Percentiles rank a stretch among this genome's conserved stretches.
These are phyloP conservation scores for Ibidorhyncha struthersii DNA, from an alignment of 2,113 vertebrate species.

Conservation along the genomic window DNA sequence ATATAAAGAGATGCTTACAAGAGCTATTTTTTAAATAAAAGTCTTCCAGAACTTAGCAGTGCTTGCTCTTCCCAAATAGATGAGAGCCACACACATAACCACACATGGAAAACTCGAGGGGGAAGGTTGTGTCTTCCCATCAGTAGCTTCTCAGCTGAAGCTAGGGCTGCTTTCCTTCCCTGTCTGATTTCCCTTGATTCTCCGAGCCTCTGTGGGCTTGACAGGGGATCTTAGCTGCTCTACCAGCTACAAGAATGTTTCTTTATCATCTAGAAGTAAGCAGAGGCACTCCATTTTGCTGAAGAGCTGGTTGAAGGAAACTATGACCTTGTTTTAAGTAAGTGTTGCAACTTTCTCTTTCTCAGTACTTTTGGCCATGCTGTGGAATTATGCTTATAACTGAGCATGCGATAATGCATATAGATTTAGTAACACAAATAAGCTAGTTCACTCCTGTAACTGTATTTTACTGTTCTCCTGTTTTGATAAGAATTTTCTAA, in stretches of 20 bases:
- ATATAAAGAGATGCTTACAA: not conserved
- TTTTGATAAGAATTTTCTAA: not conserved
- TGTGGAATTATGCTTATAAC: not conserved
- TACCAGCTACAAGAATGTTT: not conserved
- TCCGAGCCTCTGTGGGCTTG: not conserved
- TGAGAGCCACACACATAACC: not conserved
- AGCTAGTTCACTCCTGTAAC: not conserved
- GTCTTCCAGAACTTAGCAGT: not conserved
- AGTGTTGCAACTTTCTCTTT: not conserved
- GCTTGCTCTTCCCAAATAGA: not conserved
- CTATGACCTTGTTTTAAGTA: not conserved
- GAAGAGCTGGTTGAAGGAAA: not conserved
- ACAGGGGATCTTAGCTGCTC: not conserved
- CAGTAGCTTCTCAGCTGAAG: not conserved
- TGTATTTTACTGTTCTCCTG: not conserved
- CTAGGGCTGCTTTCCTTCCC: not conserved
- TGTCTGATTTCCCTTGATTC: not conserved
- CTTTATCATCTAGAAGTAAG: not conserved
- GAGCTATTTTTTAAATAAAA: not conserved
- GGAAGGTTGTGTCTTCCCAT: not conserved
- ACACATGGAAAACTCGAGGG: not conserved
- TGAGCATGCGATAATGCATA: not conserved
- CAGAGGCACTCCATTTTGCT: not conserved
- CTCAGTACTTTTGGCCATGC: not conserved
- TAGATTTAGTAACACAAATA: not conserved